Base-by-base conservation (phyloP, 2,113 vertebrate genomes). In the Pithys albifrons region DNA sequence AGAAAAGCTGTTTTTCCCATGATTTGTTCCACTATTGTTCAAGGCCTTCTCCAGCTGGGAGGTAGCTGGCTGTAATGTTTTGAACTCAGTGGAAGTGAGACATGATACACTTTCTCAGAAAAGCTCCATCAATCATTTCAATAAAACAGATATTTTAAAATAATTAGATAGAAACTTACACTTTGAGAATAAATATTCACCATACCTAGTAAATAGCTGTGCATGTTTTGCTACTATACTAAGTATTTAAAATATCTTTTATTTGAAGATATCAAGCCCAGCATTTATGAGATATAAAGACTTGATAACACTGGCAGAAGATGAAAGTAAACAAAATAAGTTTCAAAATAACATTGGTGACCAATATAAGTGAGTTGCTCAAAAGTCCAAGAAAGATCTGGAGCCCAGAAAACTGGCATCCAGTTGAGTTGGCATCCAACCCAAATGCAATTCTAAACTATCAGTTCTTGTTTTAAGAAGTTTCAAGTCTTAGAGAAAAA, bases 1-100 rank as follows among this genome's bases (percentile, higher is more conserved):
- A 67, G 45, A 59, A 85, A 82, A 91, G 4, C 59, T 69, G n/a
- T 64, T 87, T 87, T 85, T 39, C 74, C 80, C 33, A 28, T 84
- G 3, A 80, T 86, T 96, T 95, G 81, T 88, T 90, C 33, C 22
- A 46, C 43, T 87, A 28, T 49, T 89, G 76, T 81, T 72, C 43
- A 83, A 75, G 79, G 33, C 33, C 54, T 41, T 76, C 67, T 84
- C 90, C 91, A 95, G 77, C 89, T 70, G 86, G 67, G 73, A 94
- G 11, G 33, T 93, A 89, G 83, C 59, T 91, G 70, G 48, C 27
- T 83, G 43, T 27, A 79, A 58, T 79, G 67, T 95, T 96, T 97
- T 92, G 89, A 94, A 95, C 76, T 96, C 88, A 51, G 71, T 83
- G 43, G 80, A 82, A 61, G n/a, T 87, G 71, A 96, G 89, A 94